These are phyloP conservation scores for Cantharis rustica DNA, from an alignment of 2,888 invertebrate species.

Conservation along the genomic window DNA sequence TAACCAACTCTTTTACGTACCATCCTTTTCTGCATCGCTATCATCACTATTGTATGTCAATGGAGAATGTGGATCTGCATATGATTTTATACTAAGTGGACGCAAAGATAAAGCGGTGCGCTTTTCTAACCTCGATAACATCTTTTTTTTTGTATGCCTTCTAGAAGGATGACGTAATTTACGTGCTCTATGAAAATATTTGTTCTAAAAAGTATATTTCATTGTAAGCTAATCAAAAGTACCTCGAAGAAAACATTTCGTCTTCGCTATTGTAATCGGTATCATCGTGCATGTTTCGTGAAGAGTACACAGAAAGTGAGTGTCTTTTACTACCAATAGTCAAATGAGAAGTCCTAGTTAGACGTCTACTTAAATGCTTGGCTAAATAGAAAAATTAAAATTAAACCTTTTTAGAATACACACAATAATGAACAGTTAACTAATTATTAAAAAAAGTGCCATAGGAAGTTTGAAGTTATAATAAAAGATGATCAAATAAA, in stretches of 20 bases:
- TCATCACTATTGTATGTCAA: slow-evolving; percentile 49
- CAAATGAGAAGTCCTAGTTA: slow-evolving; percentile 37
- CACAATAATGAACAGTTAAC: neutral
- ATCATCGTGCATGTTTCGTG: slow-evolving; percentile 49
- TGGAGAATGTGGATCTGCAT: slow-evolving; percentile 51
- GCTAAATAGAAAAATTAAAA: slow-evolving; percentile 34
- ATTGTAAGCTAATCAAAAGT: neutral
- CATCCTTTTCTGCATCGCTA: slow-evolving; percentile 29
- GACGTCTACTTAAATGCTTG: slow-evolving; percentile 36
- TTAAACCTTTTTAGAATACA: neutral
- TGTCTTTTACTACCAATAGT: slow-evolving; percentile 38
- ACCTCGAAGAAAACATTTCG: slow-evolving; percentile 44
- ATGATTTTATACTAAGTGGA: slow-evolving; percentile 52
- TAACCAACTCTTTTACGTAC: neutral
- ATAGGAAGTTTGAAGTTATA: neutral
- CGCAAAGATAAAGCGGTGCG: slow-evolving; percentile 52
- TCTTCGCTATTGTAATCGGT: slow-evolving; percentile 47
- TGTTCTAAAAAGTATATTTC: neutral
- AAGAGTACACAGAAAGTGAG: slow-evolving; percentile 45
- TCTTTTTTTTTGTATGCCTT: slow-evolving; percentile 34
- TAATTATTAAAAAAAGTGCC: neutral
- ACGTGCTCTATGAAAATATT: slow-evolving; percentile 16
- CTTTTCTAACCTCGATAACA: slow-evolving; percentile 45
- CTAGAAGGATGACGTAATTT: slow-evolving; percentile 35
- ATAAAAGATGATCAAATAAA: neutral